A percentile compares a stretch with the other conserved stretches of the same genome.
Conservation (phyloP, 2,888 invertebrate species). For the Vannuccia rotundouncinata region DNA sequence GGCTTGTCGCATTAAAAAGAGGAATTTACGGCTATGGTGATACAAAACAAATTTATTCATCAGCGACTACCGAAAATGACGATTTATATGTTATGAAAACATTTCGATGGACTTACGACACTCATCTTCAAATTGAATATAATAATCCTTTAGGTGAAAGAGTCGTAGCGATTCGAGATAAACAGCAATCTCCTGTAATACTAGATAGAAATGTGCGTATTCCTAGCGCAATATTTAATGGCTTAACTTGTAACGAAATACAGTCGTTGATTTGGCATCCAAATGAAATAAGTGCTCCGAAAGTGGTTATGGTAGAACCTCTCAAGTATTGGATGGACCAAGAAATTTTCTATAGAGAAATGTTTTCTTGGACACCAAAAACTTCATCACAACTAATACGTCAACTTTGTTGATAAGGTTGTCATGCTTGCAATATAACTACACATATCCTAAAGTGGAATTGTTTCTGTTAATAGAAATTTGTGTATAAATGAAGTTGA, state of each 20-base stretch:
- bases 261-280: not conserved
- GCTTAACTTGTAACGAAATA: not conserved
- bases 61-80: not conserved
- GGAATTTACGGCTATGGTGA: not conserved
- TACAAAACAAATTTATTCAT: not conserved
- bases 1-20: not conserved
- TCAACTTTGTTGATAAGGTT: not conserved
- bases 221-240: not conserved
- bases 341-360: not conserved
- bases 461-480: not conserved
- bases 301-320: not conserved
- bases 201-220: not conserved
- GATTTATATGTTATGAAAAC: not conserved
- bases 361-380: not conserved
- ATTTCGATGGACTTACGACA: not conserved
- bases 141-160: not conserved
- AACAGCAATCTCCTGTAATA: not conserved
- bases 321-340: not conserved
- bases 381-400: not conserved
- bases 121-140: not conserved
- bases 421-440: not conserved
- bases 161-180: not conserved
- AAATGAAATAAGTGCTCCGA: not conserved
- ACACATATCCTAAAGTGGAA: not conserved
- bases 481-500: not conserved